Conservation (phyloP, 2,113 vertebrate species). For the Brachyhypopomus occidentalis region DNA sequence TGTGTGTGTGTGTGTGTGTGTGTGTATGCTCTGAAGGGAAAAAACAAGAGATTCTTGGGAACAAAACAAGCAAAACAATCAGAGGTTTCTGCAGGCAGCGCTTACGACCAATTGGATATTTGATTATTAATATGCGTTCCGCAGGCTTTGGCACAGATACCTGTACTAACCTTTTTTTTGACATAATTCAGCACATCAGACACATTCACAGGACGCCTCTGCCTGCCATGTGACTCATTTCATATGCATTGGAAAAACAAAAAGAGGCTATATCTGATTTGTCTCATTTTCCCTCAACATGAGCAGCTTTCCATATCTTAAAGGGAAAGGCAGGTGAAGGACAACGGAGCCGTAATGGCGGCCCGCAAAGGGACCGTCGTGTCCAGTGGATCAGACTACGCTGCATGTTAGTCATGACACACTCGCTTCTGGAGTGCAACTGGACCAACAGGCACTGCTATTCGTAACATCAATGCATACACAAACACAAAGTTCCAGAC, state of each 20-base stretch:
- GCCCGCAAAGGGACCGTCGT: no score
- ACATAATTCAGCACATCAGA: constrained; percentile 42
- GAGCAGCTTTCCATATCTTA: constrained; percentile 1
- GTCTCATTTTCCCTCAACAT: constrained; percentile 20
- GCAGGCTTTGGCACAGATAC: constrained; percentile 39
- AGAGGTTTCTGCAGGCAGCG: constrained; percentile 27
- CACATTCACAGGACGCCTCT: constrained; percentile 34
- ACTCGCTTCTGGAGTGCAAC: neutral
- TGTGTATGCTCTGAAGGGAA: neutral
- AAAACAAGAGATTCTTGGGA: neutral
- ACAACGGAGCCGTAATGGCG: neutral
- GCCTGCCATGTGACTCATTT: constrained; percentile 35
- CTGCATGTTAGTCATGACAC: neutral
- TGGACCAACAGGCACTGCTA: neutral
- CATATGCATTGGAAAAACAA: constrained; percentile 42
- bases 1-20: neutral
- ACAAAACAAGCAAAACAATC: constrained; percentile 34
- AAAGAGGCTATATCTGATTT: constrained; percentile 39
- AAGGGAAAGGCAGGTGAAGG: neutral
- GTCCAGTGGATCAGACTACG: no score
- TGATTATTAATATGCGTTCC: constrained; percentile 46
- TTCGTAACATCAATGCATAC: neutral
- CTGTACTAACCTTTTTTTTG: constrained; percentile 41
- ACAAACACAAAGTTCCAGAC: constrained; percentile 6
- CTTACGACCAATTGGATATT: constrained; percentile 44